Percentiles rank a stretch among this genome's conserved stretches.
phyloP scores from a whole-genome alignment of 2,797 vertebrate species.

The Intellagama lesueurii region DNA sequence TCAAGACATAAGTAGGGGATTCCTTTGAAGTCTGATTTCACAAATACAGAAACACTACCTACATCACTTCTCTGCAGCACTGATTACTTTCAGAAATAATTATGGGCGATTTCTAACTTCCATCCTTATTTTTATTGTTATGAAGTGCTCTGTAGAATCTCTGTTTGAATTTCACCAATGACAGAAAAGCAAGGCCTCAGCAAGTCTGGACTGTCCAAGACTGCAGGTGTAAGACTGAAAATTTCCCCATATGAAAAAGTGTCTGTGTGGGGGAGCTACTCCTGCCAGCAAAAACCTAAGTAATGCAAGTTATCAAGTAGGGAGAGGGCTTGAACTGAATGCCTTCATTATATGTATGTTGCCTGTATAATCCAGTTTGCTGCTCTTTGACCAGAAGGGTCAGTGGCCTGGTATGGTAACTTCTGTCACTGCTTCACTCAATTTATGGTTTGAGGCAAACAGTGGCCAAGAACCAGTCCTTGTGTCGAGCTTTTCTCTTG shows the following conservation, averaged over 20 bases:
- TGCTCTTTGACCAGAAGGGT: neutral
- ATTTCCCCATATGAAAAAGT: neutral
- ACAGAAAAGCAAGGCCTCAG: neutral
- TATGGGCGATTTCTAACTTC: too few species aligned
- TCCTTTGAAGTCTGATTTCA: too few species aligned
- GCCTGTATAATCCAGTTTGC: neutral
- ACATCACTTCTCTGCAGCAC: too few species aligned
- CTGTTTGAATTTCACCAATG: conserved; percentile 1
- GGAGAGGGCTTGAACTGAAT: neutral
- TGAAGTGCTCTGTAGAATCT: neutral
- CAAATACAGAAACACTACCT: too few species aligned
- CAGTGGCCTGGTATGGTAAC: too few species aligned
- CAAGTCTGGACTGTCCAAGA: neutral
- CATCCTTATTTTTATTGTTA: neutral
- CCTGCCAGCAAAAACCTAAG: neutral
- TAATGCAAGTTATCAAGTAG: neutral
- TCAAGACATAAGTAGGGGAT: too few species aligned
- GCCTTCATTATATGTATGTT: neutral
- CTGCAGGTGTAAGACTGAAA: neutral
- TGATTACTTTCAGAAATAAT: too few species aligned
- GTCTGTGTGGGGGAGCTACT: too few species aligned
- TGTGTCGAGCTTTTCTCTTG: neutral
- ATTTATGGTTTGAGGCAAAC: neutral
- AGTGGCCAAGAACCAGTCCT: neutral
- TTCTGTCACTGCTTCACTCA: too few species aligned